Conservation (phyloP, 37 sponge, comb jelly and placozoan species). For the Mnemiopsis leidyi region DNA sequence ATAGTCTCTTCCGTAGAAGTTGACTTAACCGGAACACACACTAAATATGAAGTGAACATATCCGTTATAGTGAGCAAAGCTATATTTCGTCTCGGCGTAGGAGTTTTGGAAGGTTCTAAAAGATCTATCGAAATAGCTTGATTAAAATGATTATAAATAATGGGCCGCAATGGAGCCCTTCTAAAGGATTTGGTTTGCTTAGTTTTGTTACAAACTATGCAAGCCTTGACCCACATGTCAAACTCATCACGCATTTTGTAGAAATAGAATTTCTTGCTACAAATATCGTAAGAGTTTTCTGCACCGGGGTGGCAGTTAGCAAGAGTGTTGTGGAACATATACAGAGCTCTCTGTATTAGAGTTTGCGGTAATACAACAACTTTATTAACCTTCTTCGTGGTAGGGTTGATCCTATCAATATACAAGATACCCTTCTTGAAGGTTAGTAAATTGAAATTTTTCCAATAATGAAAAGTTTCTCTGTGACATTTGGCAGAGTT, state of each 20-base stretch:
- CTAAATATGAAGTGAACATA: background rate
- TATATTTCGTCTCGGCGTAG: slow-evolving; percentile 15
- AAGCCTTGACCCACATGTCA: background rate
- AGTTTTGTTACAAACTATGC: background rate
- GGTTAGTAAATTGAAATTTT: background rate
- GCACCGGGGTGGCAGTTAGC: background rate
- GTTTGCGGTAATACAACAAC: background rate
- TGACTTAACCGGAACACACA: background rate
- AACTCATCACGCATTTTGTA: background rate
- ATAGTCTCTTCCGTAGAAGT: slow-evolving; percentile 20
- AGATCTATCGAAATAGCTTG: background rate
- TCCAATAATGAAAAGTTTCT: background rate
- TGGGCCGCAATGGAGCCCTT: background rate
- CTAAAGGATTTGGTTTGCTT: background rate
- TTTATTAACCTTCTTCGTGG: background rate
- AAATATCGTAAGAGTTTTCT: background rate
- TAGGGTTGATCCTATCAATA: background rate
- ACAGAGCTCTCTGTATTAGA: background rate
- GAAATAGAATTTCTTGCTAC: background rate
- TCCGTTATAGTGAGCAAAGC: slow-evolving; percentile 5
- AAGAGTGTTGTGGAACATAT: background rate
- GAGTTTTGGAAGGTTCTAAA: background rate
- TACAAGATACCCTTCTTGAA: background rate
- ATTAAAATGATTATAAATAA: background rate
- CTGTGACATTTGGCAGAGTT: background rate